Conservation (phyloP, 2,888 invertebrate genomes). For the Drosophila prolongata region DNA sequence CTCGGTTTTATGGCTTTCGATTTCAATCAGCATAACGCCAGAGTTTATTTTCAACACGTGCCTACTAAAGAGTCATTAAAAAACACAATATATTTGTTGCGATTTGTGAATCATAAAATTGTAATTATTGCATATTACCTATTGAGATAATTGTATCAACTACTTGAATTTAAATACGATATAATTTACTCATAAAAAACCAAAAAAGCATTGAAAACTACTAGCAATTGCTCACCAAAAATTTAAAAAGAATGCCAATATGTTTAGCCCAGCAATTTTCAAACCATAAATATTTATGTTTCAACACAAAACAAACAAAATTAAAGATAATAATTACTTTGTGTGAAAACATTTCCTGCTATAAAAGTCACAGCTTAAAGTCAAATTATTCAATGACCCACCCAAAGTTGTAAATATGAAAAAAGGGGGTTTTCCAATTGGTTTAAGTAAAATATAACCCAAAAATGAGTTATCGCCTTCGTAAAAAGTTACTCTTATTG, state of each 20-base stretch:
- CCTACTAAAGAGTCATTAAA: slow-evolving; percentile 24
- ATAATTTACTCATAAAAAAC: neutral
- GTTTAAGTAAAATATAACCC: slow-evolving; percentile 1
- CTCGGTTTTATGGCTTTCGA: slow-evolving; percentile 23
- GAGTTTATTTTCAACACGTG: slow-evolving; percentile 41
- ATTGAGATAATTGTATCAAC: neutral
- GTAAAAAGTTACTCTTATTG: neutral
- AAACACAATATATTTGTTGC: neutral
- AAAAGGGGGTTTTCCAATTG: neutral
- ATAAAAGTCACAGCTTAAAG: slow-evolving; percentile 2
- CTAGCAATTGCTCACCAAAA: neutral
- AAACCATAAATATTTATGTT: neutral
- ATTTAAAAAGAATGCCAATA: neutral
- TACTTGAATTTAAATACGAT: neutral
- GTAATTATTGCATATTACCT: neutral
- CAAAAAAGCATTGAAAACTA: too few species aligned
- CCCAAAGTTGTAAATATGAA: slow-evolving; percentile 3
- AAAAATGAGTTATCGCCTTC: neutral
- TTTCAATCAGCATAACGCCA: slow-evolving; percentile 31
- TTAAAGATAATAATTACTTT: slow-evolving; percentile 7
- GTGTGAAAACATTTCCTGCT: slow-evolving; percentile 5
- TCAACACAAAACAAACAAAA: slow-evolving; percentile 1
- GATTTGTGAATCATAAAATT: slow-evolving; percentile 10
- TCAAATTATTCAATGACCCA: neutral
- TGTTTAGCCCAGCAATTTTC: neutral